phyloP scores from a whole-genome alignment of 2,113 vertebrate species.

The Megaptera novaeangliae region DNA sequence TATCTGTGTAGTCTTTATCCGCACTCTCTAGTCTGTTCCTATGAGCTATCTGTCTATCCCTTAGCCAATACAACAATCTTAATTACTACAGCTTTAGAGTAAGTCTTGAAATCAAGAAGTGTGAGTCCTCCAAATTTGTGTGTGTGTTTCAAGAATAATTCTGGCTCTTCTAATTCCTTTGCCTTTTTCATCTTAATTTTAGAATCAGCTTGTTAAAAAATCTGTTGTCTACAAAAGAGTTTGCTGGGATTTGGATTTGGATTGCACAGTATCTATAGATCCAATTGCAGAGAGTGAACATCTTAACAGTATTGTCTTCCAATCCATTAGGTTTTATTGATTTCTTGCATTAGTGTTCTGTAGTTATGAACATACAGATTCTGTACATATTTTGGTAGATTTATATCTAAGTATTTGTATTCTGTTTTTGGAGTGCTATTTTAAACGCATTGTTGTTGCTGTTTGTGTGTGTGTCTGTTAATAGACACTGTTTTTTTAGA shows the following conservation, averaged over 20 bases:
- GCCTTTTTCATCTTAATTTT: neutral
- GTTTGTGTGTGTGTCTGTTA: neutral
- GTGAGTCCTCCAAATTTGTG: neutral
- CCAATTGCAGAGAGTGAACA: neutral
- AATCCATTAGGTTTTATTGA: neutral
- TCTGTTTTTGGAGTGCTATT: neutral
- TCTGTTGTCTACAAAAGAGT: neutral
- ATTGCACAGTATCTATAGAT: neutral
- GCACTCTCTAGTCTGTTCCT: neutral
- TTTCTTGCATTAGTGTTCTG: neutral
- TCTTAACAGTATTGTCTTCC: neutral
- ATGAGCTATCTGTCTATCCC: neutral
- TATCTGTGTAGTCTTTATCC: neutral
- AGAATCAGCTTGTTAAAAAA: neutral
- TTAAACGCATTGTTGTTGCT: neutral
- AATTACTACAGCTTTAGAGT: neutral
- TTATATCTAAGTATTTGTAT: neutral
- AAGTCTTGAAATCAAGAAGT: neutral
- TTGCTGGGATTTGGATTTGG: neutral
- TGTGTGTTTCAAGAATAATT: neutral
- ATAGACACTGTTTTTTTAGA: neutral
- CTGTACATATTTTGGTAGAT: neutral
- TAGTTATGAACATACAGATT: neutral
- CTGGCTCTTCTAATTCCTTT: neutral
- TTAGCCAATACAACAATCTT: neutral